These are phyloP conservation scores for Meandrina meandrites DNA, from an alignment of 92 coral and sea anemone species.

Conservation along the genomic window DNA sequence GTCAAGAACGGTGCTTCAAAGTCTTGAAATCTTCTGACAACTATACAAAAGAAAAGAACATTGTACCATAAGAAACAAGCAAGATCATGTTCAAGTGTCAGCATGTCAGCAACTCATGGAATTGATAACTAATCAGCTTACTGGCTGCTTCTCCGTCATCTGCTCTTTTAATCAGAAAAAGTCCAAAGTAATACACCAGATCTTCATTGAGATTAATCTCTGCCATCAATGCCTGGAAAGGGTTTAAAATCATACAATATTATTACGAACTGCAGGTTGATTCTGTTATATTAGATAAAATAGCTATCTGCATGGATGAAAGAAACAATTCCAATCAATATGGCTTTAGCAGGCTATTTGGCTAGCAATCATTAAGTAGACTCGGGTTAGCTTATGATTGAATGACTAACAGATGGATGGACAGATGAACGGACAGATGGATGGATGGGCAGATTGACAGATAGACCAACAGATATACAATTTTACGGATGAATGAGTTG, in stretches of 20 bases:
- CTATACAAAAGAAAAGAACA: constrained; percentile 27
- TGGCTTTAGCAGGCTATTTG: not conserved
- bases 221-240: constrained; percentile 82
- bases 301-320: too few relatives aligned
- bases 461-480: too few relatives aligned
- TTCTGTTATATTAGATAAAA: too few relatives aligned
- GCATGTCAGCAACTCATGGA: too few relatives aligned
- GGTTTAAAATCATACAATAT: not conserved
- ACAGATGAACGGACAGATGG: too few relatives aligned
- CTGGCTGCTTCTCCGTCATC: constrained; percentile 90
- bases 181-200: constrained; percentile 81
- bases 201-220: constrained; percentile 81
- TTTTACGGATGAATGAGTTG: too few relatives aligned
- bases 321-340: too few relatives aligned
- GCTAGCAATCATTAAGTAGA: not conserved
- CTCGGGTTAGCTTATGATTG: too few relatives aligned
- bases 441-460: too few relatives aligned
- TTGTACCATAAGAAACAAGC: not conserved
- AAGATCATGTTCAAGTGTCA: too few relatives aligned
- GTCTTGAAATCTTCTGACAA: constrained; percentile 84
- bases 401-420: too few relatives aligned
- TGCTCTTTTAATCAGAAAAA: constrained; percentile 79
- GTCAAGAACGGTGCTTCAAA: constrained; percentile 87
- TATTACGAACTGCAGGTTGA: not conserved
- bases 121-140: constrained; percentile 32